Percentiles rank a stretch among this genome's conserved stretches.
phyloP scores from a whole-genome alignment of 1,140 invertebrate genomes.

The silkworm (Bombyx mori) region ASM3026992v2 NC_085132.1:6197001-6197500 shows the following conservation, averaged over 20 bases:
- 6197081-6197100: too few relatives aligned
- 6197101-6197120: too few relatives aligned
- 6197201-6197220: slow-evolving; percentile 38
- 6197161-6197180: slow-evolving; percentile 3
- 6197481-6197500: not conserved
- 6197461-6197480: not conserved
- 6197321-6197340: slow-evolving; percentile 26
- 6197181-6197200: slow-evolving; percentile 37
- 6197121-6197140: not conserved
- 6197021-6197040: not conserved
- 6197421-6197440: too few relatives aligned
- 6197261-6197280: slow-evolving; percentile 30
- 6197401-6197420: too few relatives aligned
- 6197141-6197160: not conserved
- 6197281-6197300: slow-evolving; percentile 40
- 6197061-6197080: too few relatives aligned
- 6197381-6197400: too few relatives aligned
- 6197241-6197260: slow-evolving; percentile 41
- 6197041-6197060: too few relatives aligned
- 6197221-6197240: slow-evolving; percentile 37
- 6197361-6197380: not conserved
- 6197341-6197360: slow-evolving; percentile 50
- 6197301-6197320: slow-evolving; percentile 29
- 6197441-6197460: too few relatives aligned
- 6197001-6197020: not conserved